Evolutionary conservation across 2,888 invertebrate species (phyloP).

Genomic region (Tipula lateralis): DNA sequence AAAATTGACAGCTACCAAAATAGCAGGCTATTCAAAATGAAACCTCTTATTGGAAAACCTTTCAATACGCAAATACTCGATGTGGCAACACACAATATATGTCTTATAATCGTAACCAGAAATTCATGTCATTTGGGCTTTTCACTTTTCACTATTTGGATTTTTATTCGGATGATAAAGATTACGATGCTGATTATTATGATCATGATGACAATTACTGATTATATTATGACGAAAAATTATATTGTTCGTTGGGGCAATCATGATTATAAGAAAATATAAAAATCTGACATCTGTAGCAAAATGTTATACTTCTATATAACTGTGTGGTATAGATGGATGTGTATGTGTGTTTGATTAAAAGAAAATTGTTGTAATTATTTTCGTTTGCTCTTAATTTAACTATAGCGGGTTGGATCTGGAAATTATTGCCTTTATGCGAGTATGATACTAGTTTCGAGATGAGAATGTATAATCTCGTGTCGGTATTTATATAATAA

Average conservation of each 20-base stretch:
- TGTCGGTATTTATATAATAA: no score
- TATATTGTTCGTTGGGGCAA: not conserved
- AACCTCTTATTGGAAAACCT: no score
- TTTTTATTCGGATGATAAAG: not conserved
- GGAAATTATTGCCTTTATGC: no score
- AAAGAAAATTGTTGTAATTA: not conserved
- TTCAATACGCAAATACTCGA: no score
- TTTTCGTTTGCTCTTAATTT: not conserved
- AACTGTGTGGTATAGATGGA: not conserved
- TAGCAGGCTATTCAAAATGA: no score
- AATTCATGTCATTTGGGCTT: not conserved
- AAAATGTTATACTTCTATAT: not conserved
- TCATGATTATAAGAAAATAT: not conserved
- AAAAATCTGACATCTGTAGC: not conserved
- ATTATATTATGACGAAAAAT: not conserved
- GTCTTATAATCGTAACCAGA: not conserved
- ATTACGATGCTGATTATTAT: not conserved
- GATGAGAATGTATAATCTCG: no score
- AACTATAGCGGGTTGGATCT: no score
- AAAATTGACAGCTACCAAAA: no score
- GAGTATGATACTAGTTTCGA: no score
- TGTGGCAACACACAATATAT: not conserved
- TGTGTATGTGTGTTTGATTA: not conserved
- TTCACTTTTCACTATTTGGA: no score
- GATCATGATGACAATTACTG: not conserved